phyloP scores from a whole-genome alignment of 2,113 vertebrate species.

The Ailurus styani region DNA sequence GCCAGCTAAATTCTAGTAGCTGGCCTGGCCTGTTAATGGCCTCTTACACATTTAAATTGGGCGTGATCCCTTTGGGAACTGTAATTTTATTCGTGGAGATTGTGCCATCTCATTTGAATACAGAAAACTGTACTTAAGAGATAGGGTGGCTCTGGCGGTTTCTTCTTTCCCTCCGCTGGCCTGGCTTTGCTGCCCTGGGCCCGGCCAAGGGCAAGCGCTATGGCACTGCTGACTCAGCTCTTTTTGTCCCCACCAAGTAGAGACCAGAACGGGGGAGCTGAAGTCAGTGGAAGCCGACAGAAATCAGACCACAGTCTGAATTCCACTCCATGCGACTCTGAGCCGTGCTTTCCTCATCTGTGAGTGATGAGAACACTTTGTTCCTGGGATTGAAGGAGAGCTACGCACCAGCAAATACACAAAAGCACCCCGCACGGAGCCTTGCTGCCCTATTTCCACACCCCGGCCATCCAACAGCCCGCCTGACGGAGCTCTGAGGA shows the following conservation, averaged over 20 bases:
- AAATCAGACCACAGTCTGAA: neutral
- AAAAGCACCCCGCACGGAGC: neutral
- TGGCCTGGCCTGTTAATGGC: constrained; percentile 65
- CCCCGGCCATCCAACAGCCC: neutral
- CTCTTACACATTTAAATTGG: constrained; percentile 79
- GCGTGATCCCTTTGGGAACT: constrained; percentile 77
- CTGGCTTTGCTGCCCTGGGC: neutral
- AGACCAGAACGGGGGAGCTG: neutral
- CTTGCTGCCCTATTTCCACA: neutral
- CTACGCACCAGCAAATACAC: rapidly evolving
- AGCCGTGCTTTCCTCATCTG: neutral
- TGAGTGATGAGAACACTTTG: neutral
- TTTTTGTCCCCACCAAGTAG: neutral
- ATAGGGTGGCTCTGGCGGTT: neutral
- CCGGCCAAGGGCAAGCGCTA: neutral
- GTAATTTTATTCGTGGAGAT: constrained; percentile 80
- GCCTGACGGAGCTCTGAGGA: neutral
- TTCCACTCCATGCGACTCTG: neutral
- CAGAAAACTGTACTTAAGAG: constrained; percentile 75
- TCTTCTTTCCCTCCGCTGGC: neutral
- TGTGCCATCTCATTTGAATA: constrained; percentile 77
- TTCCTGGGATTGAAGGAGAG: neutral
- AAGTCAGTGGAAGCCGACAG: neutral
- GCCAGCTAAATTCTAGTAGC: constrained; percentile 67
- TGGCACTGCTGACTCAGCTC: neutral